Evolutionary conservation across 2,888 invertebrate species (phyloP), one percentile per base, ranked within the genome.

Genomic region (Stenichneumon culpator): DNA sequence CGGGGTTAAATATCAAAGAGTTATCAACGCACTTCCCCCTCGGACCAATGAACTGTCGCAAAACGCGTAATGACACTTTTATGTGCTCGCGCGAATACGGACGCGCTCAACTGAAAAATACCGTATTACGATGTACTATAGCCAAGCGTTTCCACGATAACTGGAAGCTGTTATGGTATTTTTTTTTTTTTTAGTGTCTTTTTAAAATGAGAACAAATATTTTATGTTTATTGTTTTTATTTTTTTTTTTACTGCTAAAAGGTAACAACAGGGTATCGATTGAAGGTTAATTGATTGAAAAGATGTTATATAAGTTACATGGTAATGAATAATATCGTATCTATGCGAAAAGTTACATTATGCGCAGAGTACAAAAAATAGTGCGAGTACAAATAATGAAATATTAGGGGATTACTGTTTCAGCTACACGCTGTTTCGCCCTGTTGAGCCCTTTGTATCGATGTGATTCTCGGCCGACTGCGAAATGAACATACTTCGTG

Each of bases 1-100:
- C 88, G 88, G 89, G 92, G 92, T 93, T 93, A 92, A 92, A 91
- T 92, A 91, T 92, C 91, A 91, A 90, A 91, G 91, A 91, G 84
- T 89, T 89, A 90, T 89, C 79, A 86, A 47, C n/a, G 25, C 80
- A 68, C 69, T 47, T 54, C 11, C 57, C 70, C 11, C 22, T 22
- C 50, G 86, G 88, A 83, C 86, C 90, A 91, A 91, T 90, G 90
- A 90, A 87, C 88, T 89, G 87, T 70, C 75, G 77, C 78, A 80
- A 70, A 80, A 52, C 75, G 73, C 75, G 80, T 80, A 83, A 91
- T 89, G 57, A 83, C 87, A 87, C 84, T 89, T 89, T 89, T 84
- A 70, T 89, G 80, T 83, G 60, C 82, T 88, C 83, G 82, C 85
- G 82, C 87, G 75, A 77, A 72, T 54, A 80, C 57, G 67, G 79